Conservation (phyloP, 2,113 vertebrate genomes). For the Hemicordylus capensis region DNA sequence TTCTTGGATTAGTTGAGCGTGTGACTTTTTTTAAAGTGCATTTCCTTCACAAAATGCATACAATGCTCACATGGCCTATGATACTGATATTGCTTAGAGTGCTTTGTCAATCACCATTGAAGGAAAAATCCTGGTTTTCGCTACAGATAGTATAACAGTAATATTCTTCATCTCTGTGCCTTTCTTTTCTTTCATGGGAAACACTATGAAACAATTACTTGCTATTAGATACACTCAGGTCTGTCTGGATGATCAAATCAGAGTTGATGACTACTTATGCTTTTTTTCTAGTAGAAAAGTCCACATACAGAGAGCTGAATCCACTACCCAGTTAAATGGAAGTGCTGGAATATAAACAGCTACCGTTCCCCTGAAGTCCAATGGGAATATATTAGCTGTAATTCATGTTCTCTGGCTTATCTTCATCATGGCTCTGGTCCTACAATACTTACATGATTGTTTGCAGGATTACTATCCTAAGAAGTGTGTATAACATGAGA, state of each 20-base stretch:
- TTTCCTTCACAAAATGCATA: no score
- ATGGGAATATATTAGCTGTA: background rate
- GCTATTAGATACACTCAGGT: background rate
- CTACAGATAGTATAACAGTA: background rate
- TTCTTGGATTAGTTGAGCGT: background rate
- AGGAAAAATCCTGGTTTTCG: background rate
- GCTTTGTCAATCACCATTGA: background rate
- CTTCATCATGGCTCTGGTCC: background rate
- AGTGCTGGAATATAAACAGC: background rate
- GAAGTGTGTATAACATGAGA: background rate
- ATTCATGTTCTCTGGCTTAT: background rate
- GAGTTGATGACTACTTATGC: background rate
- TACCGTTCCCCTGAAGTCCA: no score
- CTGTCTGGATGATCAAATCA: background rate
- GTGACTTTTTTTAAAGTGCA: no score
- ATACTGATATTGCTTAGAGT: background rate
- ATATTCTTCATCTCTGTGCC: no score
- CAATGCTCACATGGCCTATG: background rate
- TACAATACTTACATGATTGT: background rate
- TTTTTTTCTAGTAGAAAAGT: background rate
- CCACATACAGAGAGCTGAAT: background rate
- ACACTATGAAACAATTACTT: background rate
- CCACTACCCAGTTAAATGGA: background rate
- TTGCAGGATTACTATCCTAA: background rate
- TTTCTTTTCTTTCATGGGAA: background rate